Percentiles rank a stretch among this genome's conserved stretches.
These are phyloP conservation scores for Scaptomyza reducta DNA, from an alignment of 2,888 invertebrate species.

Conservation along the genomic window DNA sequence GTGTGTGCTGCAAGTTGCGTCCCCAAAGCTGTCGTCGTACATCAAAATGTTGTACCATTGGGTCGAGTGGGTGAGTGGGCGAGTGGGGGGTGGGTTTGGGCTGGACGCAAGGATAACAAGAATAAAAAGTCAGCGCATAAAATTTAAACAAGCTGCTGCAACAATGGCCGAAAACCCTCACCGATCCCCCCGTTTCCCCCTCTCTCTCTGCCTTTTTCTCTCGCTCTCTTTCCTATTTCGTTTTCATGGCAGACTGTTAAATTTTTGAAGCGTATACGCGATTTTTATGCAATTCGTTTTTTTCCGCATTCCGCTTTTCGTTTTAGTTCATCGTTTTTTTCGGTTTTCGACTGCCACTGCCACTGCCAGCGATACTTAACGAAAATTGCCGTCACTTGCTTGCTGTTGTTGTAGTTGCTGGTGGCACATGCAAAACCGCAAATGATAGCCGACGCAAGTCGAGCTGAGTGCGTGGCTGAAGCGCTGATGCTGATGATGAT, in stretches of 20 bases:
- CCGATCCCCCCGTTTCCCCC: background rate
- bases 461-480: conserved; percentile 42
- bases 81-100: background rate
- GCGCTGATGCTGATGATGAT: conserved; percentile 8
- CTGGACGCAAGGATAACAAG: conserved; percentile 36
- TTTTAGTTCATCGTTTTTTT: conserved; percentile 3
- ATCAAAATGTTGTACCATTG: conserved; percentile 35
- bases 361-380: conserved; percentile 17
- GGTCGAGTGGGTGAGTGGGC: background rate
- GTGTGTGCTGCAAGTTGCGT: conserved; percentile 18
- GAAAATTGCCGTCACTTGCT: conserved; percentile 33
- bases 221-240: conserved; percentile 10
- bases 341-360: conserved; percentile 1
- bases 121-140: conserved; percentile 47
- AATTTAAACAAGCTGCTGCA: conserved; percentile 66
- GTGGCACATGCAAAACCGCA: conserved; percentile 56
- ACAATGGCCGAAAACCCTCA: conserved; percentile 26
- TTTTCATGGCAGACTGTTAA: conserved; percentile 42
- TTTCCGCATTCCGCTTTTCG: conserved; percentile 1
- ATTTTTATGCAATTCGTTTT: conserved; percentile 40
- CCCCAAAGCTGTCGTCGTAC: conserved; percentile 31
- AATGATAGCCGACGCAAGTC: conserved; percentile 49
- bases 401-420: conserved; percentile 6
- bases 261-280: conserved; percentile 56
- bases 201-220: too few relatives aligned